Conservation (phyloP, 2,888 invertebrate species). For the Spatulosminthurus flaviceps region DNA sequence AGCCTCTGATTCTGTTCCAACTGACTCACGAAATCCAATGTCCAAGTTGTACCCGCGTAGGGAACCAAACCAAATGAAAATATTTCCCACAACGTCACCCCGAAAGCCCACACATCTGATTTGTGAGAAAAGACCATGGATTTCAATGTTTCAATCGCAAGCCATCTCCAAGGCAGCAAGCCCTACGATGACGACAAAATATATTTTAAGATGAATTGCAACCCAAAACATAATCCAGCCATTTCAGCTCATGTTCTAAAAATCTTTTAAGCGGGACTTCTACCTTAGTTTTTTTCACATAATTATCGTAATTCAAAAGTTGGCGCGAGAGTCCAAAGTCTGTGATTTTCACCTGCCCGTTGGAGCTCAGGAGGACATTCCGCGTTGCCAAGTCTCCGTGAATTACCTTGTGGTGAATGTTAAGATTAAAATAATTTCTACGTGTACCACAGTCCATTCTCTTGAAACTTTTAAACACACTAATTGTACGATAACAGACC, state of each 20-base stretch:
- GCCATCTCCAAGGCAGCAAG: not conserved
- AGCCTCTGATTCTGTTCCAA: not conserved
- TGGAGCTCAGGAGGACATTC: not conserved
- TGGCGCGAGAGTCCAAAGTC: conserved; percentile 22
- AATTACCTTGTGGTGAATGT: not conserved
- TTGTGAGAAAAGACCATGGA: not conserved
- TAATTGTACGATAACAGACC: not conserved
- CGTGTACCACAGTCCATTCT: no score
- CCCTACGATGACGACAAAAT: not conserved
- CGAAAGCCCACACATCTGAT: conserved; percentile 16
- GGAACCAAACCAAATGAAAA: not conserved
- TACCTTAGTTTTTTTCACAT: not conserved
- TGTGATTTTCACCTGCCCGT: not conserved
- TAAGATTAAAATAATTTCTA: no score
- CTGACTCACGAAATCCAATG: not conserved
- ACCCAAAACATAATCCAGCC: no score
- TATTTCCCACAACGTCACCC: conserved; percentile 19
- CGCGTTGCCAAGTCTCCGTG: not conserved
- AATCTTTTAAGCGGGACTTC: no score
- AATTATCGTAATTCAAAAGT: not conserved
- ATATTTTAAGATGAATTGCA: no score
- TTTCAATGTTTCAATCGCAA: not conserved
- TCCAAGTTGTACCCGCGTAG: not conserved
- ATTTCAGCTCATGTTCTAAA: no score
- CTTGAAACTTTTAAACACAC: no score